Percentiles rank a stretch among this genome's conserved stretches.
These are phyloP conservation scores for Anhinga anhinga DNA, from an alignment of 2,113 vertebrate species.

Conservation along the genomic window DNA sequence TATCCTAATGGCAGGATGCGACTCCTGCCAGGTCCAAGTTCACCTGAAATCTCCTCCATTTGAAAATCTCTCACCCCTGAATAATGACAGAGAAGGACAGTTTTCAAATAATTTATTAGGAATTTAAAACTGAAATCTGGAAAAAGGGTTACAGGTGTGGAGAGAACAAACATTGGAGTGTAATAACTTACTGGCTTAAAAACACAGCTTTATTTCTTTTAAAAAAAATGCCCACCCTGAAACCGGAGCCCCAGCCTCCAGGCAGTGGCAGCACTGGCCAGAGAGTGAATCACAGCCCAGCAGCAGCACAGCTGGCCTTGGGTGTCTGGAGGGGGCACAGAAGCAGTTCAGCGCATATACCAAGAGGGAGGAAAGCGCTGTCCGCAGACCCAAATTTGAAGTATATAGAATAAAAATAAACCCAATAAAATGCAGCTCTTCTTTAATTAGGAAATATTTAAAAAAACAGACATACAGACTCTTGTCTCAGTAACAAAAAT, in stretches of 20 bases:
- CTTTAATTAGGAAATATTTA: conserved; percentile 80
- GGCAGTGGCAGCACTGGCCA: conserved; percentile 56
- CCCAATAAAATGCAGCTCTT: conserved; percentile 79
- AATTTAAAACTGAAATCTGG: conserved; percentile 93
- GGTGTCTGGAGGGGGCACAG: conserved; percentile 47
- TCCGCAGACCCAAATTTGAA: conserved; percentile 64
- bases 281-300: conserved; percentile 51
- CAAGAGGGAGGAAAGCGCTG: conserved; percentile 58
- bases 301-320: conserved; percentile 34
- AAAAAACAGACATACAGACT: conserved; percentile 78
- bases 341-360: conserved; percentile 53
- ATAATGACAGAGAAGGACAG: conserved; percentile 53
- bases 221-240: conserved; percentile 73
- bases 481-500: conserved; percentile 84
- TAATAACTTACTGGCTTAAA: conserved; percentile 83
- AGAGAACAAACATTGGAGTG: conserved; percentile 82
- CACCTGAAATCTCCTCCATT: not conserved
- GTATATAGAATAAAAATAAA: conserved; percentile 83
- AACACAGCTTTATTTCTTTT: conserved; percentile 79
- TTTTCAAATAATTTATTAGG: conserved; percentile 99
- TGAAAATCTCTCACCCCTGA: not conserved
- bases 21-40: not conserved
- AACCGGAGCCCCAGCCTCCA: conserved; percentile 72
- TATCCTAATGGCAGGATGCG: not conserved
- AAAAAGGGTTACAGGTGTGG: conserved; percentile 92